phyloP scores from a whole-genome alignment of 1,140 invertebrate species.

The Wiebesia pumilae region DNA sequence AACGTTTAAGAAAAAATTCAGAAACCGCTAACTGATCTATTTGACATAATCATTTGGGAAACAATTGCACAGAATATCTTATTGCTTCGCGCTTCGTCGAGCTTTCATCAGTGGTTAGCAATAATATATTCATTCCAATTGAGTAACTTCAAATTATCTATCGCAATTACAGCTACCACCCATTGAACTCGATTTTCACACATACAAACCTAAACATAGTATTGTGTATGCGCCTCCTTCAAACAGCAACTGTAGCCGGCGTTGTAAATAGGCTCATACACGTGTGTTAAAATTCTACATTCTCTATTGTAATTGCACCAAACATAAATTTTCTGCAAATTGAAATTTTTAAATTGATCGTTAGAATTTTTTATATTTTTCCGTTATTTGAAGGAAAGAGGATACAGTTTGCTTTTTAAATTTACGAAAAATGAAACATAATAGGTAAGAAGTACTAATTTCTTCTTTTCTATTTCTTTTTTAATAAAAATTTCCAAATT shows the following conservation, averaged over 20 bases:
- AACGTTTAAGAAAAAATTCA: not conserved
- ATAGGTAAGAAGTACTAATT: not conserved
- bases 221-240: not conserved
- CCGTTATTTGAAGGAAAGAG: not conserved
- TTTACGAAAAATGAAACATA: not conserved
- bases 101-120: slow-evolving; percentile 43
- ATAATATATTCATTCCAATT: slow-evolving; percentile 44
- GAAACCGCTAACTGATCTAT: slow-evolving; percentile 21
- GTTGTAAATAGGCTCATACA: slow-evolving; percentile 8
- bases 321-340: not conserved
- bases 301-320: not conserved
- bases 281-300: not conserved
- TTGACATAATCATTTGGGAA: slow-evolving; percentile 29
- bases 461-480: too few species aligned
- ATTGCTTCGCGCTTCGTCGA: slow-evolving; percentile 30
- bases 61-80: slow-evolving; percentile 39
- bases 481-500: too few species aligned
- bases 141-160: slow-evolving; percentile 34
- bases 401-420: not conserved
- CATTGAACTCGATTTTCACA: not conserved
- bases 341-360: not conserved
- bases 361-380: not conserved
- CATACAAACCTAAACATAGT: slow-evolving; percentile 41
- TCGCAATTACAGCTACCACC: slow-evolving; percentile 8
- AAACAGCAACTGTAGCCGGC: not conserved